Percentiles rank a stretch among this genome's conserved stretches.
Conservation (phyloP, 2,797 vertebrate species). For the Sparidentex hasta region DNA sequence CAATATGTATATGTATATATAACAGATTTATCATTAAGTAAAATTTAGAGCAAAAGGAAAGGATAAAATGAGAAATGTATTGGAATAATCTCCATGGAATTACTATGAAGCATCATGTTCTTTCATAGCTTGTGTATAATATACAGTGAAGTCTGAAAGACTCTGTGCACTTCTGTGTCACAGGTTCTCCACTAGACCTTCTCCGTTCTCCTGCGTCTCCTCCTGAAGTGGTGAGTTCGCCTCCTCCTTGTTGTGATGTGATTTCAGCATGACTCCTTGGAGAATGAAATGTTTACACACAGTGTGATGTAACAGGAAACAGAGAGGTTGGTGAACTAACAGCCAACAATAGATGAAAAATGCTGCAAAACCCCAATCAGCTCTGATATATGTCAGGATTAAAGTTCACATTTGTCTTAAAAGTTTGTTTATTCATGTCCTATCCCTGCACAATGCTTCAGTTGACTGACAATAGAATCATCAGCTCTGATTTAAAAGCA, state of each 20-base stretch:
- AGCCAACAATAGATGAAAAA: background rate
- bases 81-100: no score
- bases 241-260: constrained; percentile 15
- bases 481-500: background rate
- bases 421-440: no score
- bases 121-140: background rate
- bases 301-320: constrained; percentile 19
- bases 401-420: background rate
- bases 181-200: constrained; percentile 45
- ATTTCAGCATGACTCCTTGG: background rate
- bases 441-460: no score
- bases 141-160: background rate
- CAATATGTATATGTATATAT: no score
- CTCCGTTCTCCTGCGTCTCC: constrained; percentile 42
- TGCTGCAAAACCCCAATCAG: background rate
- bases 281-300: background rate
- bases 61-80: no score
- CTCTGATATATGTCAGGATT: background rate
- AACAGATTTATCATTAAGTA: no score
- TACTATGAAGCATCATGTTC: background rate
- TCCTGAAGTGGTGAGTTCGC: constrained; percentile 63
- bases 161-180: constrained; percentile 6
- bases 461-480: no score
- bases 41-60: no score
- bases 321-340: background rate